Base-by-base conservation (phyloP, 2,113 vertebrate genomes). In the Cyprinodon tularosa region DNA sequence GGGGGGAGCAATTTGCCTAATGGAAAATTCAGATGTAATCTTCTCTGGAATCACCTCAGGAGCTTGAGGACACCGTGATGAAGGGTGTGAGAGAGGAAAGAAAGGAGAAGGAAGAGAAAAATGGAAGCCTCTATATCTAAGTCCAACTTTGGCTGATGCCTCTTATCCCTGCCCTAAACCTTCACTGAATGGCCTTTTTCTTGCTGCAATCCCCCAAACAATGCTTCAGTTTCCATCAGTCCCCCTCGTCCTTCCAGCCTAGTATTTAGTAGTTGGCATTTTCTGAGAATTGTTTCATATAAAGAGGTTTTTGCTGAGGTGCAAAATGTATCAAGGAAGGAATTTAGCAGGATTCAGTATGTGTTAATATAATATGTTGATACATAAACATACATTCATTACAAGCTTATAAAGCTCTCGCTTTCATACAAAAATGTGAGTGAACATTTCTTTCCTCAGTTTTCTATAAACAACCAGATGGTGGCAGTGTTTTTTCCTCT, bases 1-100 rank as follows among this genome's bases (percentile, higher is more conserved):
- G 69, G 63, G 66, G 74, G 85, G 86, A 93, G 84, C 84, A 88
- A 92, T 92, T 90, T 90, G 63, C 81, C 79, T 90, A 90, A 93
- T 92, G 90, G 85, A 77, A 89, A 91, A 88, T 81, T 84, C 81
- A 42, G 78, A 73, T 47, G 71, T 89, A 89, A 93, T 93, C 91
- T 90, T 86, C 62, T 74, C 40, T 84, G 80, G 84, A 77, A 85
- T 81, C 68, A 12, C 62, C 48, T 22, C 45, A 64, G 71, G 50
- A 72, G 73, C 82, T 76, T 45, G 9, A 45, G 67, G 66, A 64
- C 59, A 74, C 80, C 62, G 37, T 66, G 68, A 77, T 71, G 39
- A 42, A 73, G 47, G 62, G 64, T 40, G 40, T 45, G 66, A 61
- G 47, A 82, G 38, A 72, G 14, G 42, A n/a, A 20, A 20, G 3